Conservation (phyloP, 2,888 invertebrate species). For the Cynaeus angustus region DNA sequence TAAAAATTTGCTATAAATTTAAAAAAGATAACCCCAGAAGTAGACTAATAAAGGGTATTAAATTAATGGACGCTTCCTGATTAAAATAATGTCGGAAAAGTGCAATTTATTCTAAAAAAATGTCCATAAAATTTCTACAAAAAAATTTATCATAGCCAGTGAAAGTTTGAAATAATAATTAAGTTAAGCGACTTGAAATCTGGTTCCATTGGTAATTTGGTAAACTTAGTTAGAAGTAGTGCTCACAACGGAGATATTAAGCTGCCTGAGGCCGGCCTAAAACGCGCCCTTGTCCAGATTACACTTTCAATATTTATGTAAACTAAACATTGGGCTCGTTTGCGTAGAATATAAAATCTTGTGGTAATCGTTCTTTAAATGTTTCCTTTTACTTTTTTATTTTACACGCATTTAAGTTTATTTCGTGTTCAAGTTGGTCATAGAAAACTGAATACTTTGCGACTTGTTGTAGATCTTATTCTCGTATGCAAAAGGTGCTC, state of each 20-base stretch:
- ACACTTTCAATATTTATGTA: slow-evolving; percentile 64
- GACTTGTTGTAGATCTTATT: slow-evolving; percentile 61
- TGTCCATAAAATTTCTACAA: slow-evolving; percentile 56
- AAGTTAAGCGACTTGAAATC: slow-evolving; percentile 58
- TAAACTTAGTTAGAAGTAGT: slow-evolving; percentile 60
- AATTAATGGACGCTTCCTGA: slow-evolving; percentile 27
- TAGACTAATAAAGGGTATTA: slow-evolving; percentile 32
- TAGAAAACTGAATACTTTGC: slow-evolving; percentile 60
- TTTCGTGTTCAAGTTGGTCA: slow-evolving; percentile 47
- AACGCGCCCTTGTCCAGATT: slow-evolving; percentile 60
- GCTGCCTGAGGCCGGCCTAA: slow-evolving; percentile 54
- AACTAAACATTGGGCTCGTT: slow-evolving; percentile 60
- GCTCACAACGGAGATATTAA: slow-evolving; percentile 58
- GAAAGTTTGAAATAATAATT: slow-evolving; percentile 62
- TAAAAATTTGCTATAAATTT: slow-evolving; percentile 42
- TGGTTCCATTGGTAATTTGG: slow-evolving; percentile 60
- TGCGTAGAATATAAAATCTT: too few species aligned
- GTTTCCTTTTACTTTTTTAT: too few species aligned
- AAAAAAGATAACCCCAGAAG: slow-evolving; percentile 32
- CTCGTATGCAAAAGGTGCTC: slow-evolving; percentile 64
- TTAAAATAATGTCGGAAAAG: slow-evolving; percentile 43
- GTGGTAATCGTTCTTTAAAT: too few species aligned
- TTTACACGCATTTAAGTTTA: background rate
- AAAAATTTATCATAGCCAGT: slow-evolving; percentile 57
- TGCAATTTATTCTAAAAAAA: slow-evolving; percentile 37